Conservation (phyloP, 2,797 vertebrate genomes). For the Micropoecilia bifurca region DNA sequence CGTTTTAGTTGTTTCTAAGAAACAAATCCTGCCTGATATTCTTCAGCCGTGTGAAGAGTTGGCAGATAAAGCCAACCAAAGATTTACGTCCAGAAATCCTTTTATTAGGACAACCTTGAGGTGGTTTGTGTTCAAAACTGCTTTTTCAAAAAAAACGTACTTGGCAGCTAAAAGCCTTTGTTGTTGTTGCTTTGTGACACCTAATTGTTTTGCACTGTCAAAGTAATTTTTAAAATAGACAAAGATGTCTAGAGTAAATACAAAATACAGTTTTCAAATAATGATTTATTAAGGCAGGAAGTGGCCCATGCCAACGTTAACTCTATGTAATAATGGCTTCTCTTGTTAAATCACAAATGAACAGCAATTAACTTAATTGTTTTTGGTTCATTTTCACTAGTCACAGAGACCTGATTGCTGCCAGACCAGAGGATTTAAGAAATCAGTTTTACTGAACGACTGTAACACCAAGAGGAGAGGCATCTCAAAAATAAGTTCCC, state of each 20-base stretch:
- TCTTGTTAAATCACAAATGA: background rate
- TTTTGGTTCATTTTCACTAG: background rate
- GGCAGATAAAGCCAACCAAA: conserved; percentile 52
- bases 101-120: background rate
- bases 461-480: no score
- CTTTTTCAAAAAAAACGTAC: background rate
- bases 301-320: background rate
- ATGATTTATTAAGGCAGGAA: background rate
- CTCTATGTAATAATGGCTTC: background rate
- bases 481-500: background rate
- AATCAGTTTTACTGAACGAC: background rate
- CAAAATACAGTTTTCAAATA: background rate
- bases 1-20: conserved; percentile 43
- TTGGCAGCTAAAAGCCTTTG: background rate
- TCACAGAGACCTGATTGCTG: background rate
- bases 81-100: conserved; percentile 57
- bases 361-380: background rate
- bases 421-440: background rate
- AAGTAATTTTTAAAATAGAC: background rate
- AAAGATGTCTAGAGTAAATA: background rate
- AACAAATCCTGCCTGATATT: conserved; percentile 46
- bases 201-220: background rate
- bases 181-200: background rate
- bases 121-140: background rate
- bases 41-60: conserved; percentile 42